These are phyloP conservation scores for Rhombomys opimus DNA, from an alignment of 2,113 vertebrate genomes.

Conservation along the genomic window DNA sequence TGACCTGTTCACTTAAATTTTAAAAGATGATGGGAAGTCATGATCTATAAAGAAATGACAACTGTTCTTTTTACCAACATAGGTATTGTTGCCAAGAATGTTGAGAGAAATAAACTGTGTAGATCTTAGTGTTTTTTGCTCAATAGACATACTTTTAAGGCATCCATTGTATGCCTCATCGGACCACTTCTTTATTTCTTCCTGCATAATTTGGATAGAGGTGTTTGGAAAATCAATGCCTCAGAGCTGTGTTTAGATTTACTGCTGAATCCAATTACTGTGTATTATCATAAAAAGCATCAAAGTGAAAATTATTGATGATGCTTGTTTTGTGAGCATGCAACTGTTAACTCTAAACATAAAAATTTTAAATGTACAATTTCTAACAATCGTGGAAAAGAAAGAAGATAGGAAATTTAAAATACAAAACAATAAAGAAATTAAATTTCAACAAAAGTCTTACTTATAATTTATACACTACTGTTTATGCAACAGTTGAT, in stretches of 20 bases:
- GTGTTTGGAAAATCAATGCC: slow-evolving; percentile 84
- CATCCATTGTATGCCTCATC: slow-evolving; percentile 79
- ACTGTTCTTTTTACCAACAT: not conserved
- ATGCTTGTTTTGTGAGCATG: slow-evolving; percentile 81
- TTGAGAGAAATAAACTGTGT: slow-evolving; percentile 71
- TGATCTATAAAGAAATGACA: not conserved
- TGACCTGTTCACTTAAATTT: slow-evolving; percentile 1
- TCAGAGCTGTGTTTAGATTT: slow-evolving; percentile 86
- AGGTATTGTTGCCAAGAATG: not conserved
- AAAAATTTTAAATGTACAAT: slow-evolving; percentile 83
- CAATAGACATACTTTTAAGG: slow-evolving; percentile 81
- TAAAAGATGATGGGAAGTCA: not conserved
- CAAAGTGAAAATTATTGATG: slow-evolving; percentile 87
- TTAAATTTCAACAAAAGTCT: slow-evolving; percentile 64
- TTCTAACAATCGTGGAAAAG: slow-evolving; percentile 78
- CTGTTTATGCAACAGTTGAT: not conserved
- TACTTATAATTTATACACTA: not conserved
- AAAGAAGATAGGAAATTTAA: slow-evolving; percentile 73
- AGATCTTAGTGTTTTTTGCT: slow-evolving; percentile 74
- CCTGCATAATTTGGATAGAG: slow-evolving; percentile 83
- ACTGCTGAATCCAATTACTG: slow-evolving; percentile 86
- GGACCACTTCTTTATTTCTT: slow-evolving; percentile 83
- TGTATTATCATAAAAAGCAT: slow-evolving; percentile 86
- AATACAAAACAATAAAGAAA: slow-evolving; percentile 66
- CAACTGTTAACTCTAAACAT: slow-evolving; percentile 85